These are phyloP conservation scores for Falco berigora DNA, from an alignment of 2,797 vertebrate genomes.

Conservation along the genomic window DNA sequence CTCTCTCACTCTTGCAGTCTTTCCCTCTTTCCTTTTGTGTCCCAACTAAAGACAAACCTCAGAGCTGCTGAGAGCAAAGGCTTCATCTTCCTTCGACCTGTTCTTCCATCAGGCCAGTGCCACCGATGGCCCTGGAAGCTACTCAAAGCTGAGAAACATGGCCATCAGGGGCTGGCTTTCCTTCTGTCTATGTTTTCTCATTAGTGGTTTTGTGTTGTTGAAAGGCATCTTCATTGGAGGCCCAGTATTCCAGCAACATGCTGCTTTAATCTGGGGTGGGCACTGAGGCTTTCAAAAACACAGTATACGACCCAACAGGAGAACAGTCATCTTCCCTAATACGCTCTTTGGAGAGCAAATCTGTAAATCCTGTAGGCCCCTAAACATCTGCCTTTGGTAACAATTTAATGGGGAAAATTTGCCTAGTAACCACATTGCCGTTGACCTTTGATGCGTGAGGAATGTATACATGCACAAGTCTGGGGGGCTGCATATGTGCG, in stretches of 20 bases:
- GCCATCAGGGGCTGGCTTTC: slow-evolving; percentile 20
- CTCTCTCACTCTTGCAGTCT: neutral
- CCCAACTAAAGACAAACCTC: neutral
- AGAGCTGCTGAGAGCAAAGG: neutral
- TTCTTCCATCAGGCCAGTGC: neutral
- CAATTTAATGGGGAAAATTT: slow-evolving; percentile 62
- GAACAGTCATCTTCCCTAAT: slow-evolving; percentile 34
- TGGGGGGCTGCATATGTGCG: rapidly evolving
- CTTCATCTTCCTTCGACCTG: neutral
- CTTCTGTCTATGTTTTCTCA: slow-evolving; percentile 73
- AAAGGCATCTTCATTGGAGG: slow-evolving; percentile 70
- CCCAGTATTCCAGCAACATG: slow-evolving; percentile 61
- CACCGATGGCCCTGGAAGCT: neutral
- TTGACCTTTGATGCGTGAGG: slow-evolving; percentile 56
- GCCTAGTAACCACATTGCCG: slow-evolving; percentile 44
- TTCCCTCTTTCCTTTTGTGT: neutral
- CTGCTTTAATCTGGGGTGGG: slow-evolving; percentile 69
- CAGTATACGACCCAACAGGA: slow-evolving; percentile 36
- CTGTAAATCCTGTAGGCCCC: slow-evolving; percentile 61
- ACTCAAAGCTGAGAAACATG: slow-evolving; percentile 17
- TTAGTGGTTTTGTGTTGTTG: slow-evolving; percentile 71
- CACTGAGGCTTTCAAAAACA: slow-evolving; percentile 57
- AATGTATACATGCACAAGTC: neutral
- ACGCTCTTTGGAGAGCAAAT: slow-evolving; percentile 49
- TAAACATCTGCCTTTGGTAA: slow-evolving; percentile 66